Evolutionary conservation across 2,888 invertebrate genomes (phyloP).

Genomic region (Netelia virgata): DNA sequence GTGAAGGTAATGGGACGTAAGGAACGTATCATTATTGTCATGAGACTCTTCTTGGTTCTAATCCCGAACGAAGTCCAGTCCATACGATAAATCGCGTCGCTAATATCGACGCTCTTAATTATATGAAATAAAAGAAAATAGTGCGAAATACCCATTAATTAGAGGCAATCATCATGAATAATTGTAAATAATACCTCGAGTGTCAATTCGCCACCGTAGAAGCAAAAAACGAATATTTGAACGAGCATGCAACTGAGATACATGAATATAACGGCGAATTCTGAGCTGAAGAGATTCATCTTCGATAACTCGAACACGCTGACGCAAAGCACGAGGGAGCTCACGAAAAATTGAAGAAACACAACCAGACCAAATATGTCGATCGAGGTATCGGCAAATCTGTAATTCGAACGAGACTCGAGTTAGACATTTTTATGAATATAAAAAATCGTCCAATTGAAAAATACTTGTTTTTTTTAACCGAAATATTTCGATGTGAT

Average conservation of each 20-base stretch:
- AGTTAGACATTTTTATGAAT: neutral
- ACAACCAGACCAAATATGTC: conserved; percentile 66
- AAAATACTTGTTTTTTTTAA: conserved; percentile 17
- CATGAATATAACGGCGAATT: conserved; percentile 62
- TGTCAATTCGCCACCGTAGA: conserved; percentile 52
- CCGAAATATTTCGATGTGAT: conserved; percentile 65
- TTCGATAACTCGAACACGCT: conserved; percentile 71
- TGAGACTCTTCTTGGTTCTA: conserved; percentile 67
- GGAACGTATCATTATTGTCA: conserved; percentile 70
- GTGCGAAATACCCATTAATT: neutral
- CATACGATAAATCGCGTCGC: conserved; percentile 71
- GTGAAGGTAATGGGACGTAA: conserved; percentile 69
- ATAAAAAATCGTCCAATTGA: neutral
- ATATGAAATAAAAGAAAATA: neutral
- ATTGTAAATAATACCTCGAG: neutral
- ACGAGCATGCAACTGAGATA: conserved; percentile 69
- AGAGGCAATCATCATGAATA: neutral
- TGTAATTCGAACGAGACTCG: conserved; percentile 1
- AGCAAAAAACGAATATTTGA: conserved; percentile 71
- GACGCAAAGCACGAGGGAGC: conserved; percentile 70
- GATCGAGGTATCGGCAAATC: conserved; percentile 64
- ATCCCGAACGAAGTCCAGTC: conserved; percentile 68
- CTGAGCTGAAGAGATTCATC: conserved; percentile 56
- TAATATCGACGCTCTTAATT: conserved; percentile 68
- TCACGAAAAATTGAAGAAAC: conserved; percentile 67